Percentiles rank a stretch among this genome's conserved stretches.
phyloP scores from a whole-genome alignment of 2,797 vertebrate genomes.

The Sphenodon punctatus region DNA sequence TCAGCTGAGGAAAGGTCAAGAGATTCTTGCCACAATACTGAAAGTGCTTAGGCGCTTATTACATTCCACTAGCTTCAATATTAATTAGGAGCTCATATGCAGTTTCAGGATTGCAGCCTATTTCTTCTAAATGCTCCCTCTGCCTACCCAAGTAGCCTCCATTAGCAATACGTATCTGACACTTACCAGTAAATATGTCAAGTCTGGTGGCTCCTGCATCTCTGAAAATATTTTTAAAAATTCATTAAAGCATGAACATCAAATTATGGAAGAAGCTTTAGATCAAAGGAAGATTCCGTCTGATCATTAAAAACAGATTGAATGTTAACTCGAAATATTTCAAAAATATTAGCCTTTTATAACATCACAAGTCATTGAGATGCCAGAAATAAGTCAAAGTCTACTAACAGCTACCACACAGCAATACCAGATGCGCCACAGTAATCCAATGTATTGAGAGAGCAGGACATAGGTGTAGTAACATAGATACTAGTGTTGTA shows the following conservation, averaged over 20 bases:
- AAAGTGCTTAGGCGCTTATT: no score
- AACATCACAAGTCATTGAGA: accelerated
- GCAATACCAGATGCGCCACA: accelerated
- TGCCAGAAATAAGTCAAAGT: not conserved
- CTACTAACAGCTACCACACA: accelerated
- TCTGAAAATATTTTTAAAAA: constrained; percentile 61
- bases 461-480: no score
- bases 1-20: constrained; percentile 24
- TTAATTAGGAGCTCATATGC: no score
- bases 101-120: no score
- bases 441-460: not conserved
- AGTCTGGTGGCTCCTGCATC: constrained; percentile 50
- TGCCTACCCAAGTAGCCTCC: not conserved
- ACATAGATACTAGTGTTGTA: no score
- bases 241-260: not conserved
- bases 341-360: not conserved
- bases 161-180: not conserved
- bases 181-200: constrained; percentile 71
- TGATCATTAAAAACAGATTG: not conserved
- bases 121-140: constrained; percentile 11
- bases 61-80: no score
- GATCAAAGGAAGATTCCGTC: not conserved
- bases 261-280: constrained; percentile 16
- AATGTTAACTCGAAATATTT: not conserved
- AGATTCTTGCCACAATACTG: no score